A percentile compares a stretch with the other conserved stretches of the same genome.
Conservation (phyloP, 2,888 invertebrate species). For the Mantis religiosa region DNA sequence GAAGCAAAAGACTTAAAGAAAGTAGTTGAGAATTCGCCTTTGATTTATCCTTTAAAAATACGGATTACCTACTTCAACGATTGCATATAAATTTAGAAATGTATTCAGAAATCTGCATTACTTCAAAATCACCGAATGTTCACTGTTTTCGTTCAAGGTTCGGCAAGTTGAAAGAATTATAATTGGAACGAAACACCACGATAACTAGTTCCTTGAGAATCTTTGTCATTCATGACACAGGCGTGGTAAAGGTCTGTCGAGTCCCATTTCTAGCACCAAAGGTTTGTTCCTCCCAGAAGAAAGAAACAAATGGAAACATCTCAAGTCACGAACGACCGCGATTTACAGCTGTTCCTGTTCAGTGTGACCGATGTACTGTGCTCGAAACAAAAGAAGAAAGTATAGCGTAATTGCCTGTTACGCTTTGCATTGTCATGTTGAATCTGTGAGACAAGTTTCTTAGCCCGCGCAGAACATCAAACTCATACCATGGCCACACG, state of each 20-base stretch:
- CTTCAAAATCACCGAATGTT: no score
- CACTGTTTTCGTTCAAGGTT: no score
- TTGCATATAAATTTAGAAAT: no score
- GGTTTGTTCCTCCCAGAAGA: background rate
- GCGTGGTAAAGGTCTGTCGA: background rate
- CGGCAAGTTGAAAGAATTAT: no score
- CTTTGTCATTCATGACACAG: background rate
- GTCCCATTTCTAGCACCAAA: background rate
- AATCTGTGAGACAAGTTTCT: background rate
- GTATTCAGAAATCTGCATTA: no score
- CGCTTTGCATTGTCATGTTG: background rate
- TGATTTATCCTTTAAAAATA: no score
- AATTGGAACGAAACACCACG: no score
- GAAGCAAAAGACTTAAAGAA: no score
- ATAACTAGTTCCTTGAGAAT: background rate
- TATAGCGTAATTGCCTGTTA: background rate
- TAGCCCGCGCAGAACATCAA: background rate
- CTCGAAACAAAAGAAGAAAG: background rate
- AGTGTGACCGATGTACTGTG: background rate
- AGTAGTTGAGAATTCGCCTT: no score
- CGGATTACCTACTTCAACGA: no score
- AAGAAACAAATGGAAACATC: background rate
- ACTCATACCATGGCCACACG: background rate
- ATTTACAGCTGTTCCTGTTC: background rate
- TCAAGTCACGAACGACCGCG: background rate